Evolutionary conservation across 1,140 invertebrate genomes (phyloP).

Genomic region (Spodoptera frugiperda): DNA sequence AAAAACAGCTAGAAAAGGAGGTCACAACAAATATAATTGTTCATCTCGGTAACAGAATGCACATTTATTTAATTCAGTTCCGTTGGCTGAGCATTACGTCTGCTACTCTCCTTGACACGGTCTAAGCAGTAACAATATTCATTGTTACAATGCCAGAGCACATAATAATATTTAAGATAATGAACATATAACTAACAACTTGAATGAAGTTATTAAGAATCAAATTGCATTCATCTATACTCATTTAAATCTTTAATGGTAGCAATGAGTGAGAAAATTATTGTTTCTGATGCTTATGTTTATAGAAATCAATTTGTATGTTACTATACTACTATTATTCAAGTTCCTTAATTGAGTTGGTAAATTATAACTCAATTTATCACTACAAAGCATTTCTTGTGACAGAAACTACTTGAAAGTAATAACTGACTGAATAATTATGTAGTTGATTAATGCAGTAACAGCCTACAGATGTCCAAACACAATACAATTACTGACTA

Average conservation of each 20-base stretch:
- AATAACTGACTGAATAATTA: too few relatives aligned
- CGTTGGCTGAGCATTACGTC: conserved; percentile 43
- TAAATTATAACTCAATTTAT: too few relatives aligned
- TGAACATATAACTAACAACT: background rate
- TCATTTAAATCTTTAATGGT: too few relatives aligned
- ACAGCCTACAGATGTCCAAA: background rate
- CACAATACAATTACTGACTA: background rate
- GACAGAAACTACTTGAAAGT: too few relatives aligned
- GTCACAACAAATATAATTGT: background rate
- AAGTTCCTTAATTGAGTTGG: too few relatives aligned
- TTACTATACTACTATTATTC: too few relatives aligned
- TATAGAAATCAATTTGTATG: too few relatives aligned
- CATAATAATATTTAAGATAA: conserved; percentile 19
- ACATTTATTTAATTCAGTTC: conserved; percentile 44
- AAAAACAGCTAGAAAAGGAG: background rate
- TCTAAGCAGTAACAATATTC: conserved; percentile 14
- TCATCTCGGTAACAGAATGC: conserved; percentile 9
- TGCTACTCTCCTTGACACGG: conserved; percentile 53
- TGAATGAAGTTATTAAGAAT: too few relatives aligned
- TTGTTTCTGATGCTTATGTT: too few relatives aligned
- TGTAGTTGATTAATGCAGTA: background rate
- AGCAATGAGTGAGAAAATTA: too few relatives aligned
- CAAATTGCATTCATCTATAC: too few relatives aligned
- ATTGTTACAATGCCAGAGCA: conserved; percentile 29
- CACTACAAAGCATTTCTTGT: too few relatives aligned